Evolutionary conservation across 2,797 vertebrate genomes (phyloP).

Genomic region (Betta splendens): DNA sequence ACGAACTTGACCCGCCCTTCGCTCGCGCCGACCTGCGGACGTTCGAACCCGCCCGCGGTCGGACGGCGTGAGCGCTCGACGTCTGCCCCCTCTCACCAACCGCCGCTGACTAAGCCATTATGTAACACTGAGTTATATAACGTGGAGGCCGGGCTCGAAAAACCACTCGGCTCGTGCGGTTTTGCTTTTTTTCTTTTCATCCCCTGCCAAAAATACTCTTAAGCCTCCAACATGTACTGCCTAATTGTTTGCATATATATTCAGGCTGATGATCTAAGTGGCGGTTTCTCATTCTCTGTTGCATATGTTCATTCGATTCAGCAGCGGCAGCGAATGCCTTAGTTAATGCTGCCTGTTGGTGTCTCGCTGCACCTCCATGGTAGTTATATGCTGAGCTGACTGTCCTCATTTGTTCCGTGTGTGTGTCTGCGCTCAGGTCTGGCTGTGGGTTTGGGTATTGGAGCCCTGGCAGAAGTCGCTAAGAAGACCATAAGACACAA

Average conservation of each 20-base stretch:
- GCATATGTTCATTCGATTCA: constrained; percentile 1
- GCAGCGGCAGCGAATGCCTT: too few relatives aligned
- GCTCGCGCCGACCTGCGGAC: background rate
- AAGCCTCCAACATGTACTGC: background rate
- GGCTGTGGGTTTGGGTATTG: constrained; percentile 93
- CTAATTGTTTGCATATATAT: background rate
- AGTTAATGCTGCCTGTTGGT: background rate
- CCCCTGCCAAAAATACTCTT: background rate
- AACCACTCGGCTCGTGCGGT: constrained; percentile 11
- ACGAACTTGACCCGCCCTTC: constrained; percentile 46
- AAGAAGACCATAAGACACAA: constrained; percentile 92
- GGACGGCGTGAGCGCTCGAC: background rate
- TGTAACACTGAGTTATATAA: constrained; percentile 60
- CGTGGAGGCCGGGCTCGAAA: constrained; percentile 7
- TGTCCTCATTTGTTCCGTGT: too few relatives aligned
- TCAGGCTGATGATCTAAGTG: background rate
- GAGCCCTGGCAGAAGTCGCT: constrained; percentile 94
- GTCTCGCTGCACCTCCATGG: too few relatives aligned
- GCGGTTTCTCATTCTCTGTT: background rate
- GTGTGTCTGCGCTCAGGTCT: constrained; percentile 82
- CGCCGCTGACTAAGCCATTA: constrained; percentile 44
- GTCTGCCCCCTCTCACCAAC: constrained; percentile 25
- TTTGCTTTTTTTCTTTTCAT: background rate
- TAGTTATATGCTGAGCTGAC: background rate
- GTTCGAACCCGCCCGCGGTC: too few relatives aligned